Conservation (phyloP, 2,113 vertebrate species). For the Psilopogon haemacephalus region DNA sequence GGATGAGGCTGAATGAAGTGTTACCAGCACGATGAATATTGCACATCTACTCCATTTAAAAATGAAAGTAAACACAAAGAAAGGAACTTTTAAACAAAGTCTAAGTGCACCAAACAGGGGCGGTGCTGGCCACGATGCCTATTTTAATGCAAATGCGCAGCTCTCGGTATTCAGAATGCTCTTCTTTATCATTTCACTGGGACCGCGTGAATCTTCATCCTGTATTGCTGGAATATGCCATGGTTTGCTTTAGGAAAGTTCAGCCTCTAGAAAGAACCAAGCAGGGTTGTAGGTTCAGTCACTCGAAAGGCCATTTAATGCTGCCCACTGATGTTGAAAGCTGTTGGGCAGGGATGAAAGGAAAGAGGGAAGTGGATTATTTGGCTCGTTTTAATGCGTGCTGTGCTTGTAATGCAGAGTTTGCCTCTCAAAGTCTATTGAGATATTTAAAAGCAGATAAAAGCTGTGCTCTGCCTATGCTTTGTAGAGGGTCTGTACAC, state of each 20-base stretch:
- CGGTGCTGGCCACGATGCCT: not conserved
- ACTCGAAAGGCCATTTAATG: conserved; percentile 1
- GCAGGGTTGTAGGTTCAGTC: not conserved
- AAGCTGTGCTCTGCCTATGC: not conserved
- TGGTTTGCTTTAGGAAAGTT: not conserved
- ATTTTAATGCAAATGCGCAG: not conserved
- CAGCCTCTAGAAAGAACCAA: not conserved
- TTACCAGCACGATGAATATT: not conserved
- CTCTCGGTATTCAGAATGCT: not conserved
- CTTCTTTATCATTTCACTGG: not conserved
- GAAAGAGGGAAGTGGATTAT: not conserved
- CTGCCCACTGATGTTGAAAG: not conserved
- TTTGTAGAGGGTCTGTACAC: not conserved
- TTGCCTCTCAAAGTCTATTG: not conserved
- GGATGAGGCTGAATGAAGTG: not conserved
- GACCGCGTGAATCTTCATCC: not conserved
- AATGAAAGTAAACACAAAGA: not conserved
- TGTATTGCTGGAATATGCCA: not conserved
- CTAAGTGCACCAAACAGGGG: not conserved
- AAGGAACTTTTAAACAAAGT: not conserved
- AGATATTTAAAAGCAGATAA: not conserved
- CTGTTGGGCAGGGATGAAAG: conserved; percentile 26
- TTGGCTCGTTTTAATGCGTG: not conserved
- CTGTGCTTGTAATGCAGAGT: not conserved
- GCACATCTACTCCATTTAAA: not conserved